Percentiles rank a stretch among this genome's conserved stretches.
These are phyloP conservation scores for Rousettus leschenaultii DNA, from an alignment of 2,113 vertebrate species.

Conservation along the genomic window DNA sequence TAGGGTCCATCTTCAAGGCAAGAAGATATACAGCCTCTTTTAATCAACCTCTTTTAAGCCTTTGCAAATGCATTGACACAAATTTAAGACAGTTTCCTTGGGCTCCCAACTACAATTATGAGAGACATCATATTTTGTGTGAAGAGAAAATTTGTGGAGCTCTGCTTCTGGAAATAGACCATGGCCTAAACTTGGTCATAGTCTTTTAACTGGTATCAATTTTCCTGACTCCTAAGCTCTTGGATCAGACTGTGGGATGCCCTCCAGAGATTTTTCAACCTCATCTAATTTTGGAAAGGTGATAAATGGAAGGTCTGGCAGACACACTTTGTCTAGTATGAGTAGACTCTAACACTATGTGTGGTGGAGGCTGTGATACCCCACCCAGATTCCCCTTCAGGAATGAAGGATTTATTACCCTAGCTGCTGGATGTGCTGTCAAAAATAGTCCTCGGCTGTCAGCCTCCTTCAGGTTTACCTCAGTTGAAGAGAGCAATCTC, in stretches of 20 bases:
- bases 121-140: neutral
- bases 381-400: neutral
- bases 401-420: neutral
- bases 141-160: neutral
- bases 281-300: constrained; percentile 44
- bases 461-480: neutral
- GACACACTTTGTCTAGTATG: neutral
- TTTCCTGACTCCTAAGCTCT: neutral
- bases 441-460: neutral
- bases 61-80: neutral
- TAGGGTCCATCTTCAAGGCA: neutral
- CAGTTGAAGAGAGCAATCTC: neutral
- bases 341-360: neutral
- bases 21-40: neutral
- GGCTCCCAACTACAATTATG: neutral
- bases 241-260: neutral
- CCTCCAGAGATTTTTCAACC: neutral
- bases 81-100: neutral
- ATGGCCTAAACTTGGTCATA: neutral
- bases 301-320: neutral
- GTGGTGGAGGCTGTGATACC: neutral
- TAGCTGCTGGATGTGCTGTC: neutral
- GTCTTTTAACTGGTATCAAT: neutral
- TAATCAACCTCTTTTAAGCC: neutral
- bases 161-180: constrained; percentile 12